Base-by-base conservation (phyloP, 2,888 invertebrate species). In the Drosophila limbata region DNA sequence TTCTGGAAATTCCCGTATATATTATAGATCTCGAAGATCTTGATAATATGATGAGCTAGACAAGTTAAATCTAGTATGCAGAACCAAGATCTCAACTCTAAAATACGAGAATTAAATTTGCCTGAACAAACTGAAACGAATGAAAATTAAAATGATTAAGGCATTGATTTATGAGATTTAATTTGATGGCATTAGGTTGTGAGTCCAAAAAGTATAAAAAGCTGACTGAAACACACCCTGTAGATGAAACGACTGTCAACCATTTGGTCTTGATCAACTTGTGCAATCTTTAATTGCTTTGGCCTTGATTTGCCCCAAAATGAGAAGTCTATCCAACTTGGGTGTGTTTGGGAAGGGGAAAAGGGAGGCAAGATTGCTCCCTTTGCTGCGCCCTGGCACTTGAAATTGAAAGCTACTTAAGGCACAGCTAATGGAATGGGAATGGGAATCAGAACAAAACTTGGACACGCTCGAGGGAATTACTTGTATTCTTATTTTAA, bases 391-490 rank as follows among this genome's bases (percentile, higher is more conserved):
- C 40, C 44, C 19, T 4, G 57, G 64, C 66, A 77, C 77, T 77
- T 81, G 78, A 78, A 67, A 62, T 61, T 44, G 73, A 69, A 73
- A 77, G 73, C 72, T 80, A 81, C 73, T 80, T 73, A 77, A 63
- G 72, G 47, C 25, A 50, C 45, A 37, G 53, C 15, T 5, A 56
- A 47, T 21, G 17, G 33, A 6, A 21, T 50, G 61, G 48, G 47
- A 45, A 5, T 60, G 51, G 48, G 70, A 33, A 39, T 21, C 4
- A 2, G 21, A 8, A 31, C n/a, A 67, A 66, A 61, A 48, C 53
- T 79, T 75, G 80, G 77, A 77, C 70, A 85, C 85, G 89, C 88
- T 89, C 71, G 68, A 77, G 50, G 67, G 80, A 66, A 47, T 79
- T 69, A 55, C 68, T 61, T 35, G 5, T 35, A 0, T 37, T n/a